These are phyloP conservation scores for Pholis gunnellus DNA, from an alignment of 2,113 vertebrate species.

Conservation along the genomic window DNA sequence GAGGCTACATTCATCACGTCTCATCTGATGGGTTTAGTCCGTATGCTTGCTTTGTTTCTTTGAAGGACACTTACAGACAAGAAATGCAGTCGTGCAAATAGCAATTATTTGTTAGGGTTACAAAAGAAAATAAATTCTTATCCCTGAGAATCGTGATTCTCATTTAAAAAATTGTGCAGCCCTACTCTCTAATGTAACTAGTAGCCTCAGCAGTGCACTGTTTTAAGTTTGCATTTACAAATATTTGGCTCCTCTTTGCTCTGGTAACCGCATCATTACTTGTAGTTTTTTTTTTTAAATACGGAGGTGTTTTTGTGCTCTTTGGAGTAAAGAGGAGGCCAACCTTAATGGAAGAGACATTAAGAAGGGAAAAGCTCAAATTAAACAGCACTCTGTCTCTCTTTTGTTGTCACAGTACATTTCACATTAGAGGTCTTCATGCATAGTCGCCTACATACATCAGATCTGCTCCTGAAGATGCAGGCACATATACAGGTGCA, in stretches of 20 bases:
- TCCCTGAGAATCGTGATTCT: not conserved
- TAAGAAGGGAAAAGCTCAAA: conserved; percentile 27
- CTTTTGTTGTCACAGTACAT: conserved; percentile 26
- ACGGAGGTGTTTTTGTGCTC: conserved; percentile 29
- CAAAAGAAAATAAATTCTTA: not conserved
- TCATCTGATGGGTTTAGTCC: not conserved
- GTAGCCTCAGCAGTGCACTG: not conserved
- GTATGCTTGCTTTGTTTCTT: not conserved
- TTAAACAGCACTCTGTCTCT: conserved; percentile 24
- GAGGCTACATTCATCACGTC: not conserved
- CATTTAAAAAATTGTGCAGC: not conserved
- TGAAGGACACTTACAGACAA: too few species aligned
- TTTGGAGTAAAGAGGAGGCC: conserved; percentile 4
- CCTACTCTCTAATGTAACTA: not conserved
- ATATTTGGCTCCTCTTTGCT: not conserved
- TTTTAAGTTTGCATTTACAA: not conserved
- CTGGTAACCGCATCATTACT: not conserved
- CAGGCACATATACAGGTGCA: not conserved
- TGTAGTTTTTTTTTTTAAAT: not conserved
- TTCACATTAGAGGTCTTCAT: conserved; percentile 28
- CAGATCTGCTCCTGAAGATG: conserved; percentile 4
- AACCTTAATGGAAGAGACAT: conserved; percentile 44
- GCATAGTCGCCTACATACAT: not conserved
- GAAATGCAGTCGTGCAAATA: too few species aligned
- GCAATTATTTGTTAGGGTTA: too few species aligned